phyloP scores from a whole-genome alignment of 2,797 vertebrate genomes.

The Morelia viridis region DNA sequence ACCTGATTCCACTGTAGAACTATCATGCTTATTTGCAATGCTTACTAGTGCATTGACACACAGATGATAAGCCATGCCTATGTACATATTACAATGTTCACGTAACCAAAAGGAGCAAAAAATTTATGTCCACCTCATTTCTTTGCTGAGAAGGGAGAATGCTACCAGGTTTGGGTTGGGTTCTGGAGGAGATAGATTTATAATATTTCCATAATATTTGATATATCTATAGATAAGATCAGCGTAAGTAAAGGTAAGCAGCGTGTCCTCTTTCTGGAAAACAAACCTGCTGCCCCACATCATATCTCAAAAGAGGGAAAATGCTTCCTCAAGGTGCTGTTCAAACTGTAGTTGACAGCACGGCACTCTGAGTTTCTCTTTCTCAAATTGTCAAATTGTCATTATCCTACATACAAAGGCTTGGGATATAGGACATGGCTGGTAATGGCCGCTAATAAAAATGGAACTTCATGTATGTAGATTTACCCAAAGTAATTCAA shows the following conservation, averaged over 20 bases:
- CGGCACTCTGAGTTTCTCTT: background rate
- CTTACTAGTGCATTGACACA: conserved; percentile 12
- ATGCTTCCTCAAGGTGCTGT: too few relatives aligned
- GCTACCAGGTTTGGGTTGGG: background rate
- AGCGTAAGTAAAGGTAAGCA: background rate
- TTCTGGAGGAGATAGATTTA: background rate
- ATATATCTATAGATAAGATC: background rate
- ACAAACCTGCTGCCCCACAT: background rate
- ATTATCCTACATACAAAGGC: too few relatives aligned
- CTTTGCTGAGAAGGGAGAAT: background rate
- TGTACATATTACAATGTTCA: background rate
- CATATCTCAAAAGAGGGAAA: too few relatives aligned
- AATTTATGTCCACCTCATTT: too few relatives aligned
- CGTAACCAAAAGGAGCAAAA: background rate
- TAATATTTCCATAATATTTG: background rate
- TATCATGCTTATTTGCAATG: conserved; percentile 38
- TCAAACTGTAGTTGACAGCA: background rate
- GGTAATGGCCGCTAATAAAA: too few relatives aligned
- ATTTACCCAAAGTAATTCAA: background rate
- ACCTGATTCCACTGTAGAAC: conserved; percentile 38
- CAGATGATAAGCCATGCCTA: background rate
- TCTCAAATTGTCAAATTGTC: background rate
- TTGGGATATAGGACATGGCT: background rate
- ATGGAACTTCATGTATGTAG: background rate
- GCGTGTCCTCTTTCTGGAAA: background rate